Evolutionary conservation across 2,888 invertebrate genomes (phyloP), one percentile per base, ranked within the genome.

Genomic region (Drosophila merina): DNA sequence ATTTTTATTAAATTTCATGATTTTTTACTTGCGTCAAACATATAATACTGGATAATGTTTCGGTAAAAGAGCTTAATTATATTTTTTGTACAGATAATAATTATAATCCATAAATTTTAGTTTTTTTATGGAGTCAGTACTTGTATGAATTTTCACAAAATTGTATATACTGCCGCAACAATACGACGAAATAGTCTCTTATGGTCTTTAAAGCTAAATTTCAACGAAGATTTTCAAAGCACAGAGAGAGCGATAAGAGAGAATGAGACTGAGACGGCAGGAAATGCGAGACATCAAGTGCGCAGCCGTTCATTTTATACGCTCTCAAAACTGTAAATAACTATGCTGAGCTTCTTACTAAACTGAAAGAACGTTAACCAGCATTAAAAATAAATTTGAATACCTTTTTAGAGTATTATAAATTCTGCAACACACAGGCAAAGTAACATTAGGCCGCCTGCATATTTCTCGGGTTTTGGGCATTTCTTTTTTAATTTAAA

Each of bases 171-270:
- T 77, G 69, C 45, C 49, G 64, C 60, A 80, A 80, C 70, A 80
- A 84, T 76, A 78, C 84, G 74, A 76, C 81, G 76, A 71, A 76
- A 84, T 81, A 76, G 82, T 76, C 85, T 76, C 85, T 75, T 83
- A 72, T 68, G 64, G 56, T 63, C 60, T 70, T 86, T 76, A 63
- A 72, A 75, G 67, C 70, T 71, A 72, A 76, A 72, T 69, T 68
- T 78, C 78, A 71, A 62, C 86, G 73, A 58, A 69, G 59, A 14
- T 57, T n/a, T n/a, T 20, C 2, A 20, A 25, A 30, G 45, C 40
- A 58, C 45, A 58, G 48, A 25, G 38, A 48, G 55, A 67, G 52
- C 9, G 42, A 1, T 26, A 31, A 30, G 45, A 40, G 40, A 47
- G 8, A 40, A 26, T 14, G 52, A 47, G 10, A 12, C 14, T 20